These are phyloP conservation scores for Aplodontia rufa DNA, from an alignment of 2,113 vertebrate genomes.

Conservation along the genomic window DNA sequence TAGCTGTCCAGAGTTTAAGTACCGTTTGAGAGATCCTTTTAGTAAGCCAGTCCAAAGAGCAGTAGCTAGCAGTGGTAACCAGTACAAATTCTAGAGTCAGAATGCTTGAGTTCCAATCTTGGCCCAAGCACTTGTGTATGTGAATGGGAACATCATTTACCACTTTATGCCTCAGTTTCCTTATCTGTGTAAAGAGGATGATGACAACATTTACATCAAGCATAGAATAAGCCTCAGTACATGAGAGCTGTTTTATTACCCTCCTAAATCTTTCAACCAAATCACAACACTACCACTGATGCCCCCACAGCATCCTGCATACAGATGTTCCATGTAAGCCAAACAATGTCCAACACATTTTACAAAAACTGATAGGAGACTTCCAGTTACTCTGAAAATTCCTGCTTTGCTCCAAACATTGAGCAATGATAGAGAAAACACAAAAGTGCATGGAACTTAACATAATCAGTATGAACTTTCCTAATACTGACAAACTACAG, in stretches of 20 bases:
- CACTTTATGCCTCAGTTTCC: not conserved
- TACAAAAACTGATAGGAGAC: not conserved
- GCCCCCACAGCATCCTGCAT: not conserved
- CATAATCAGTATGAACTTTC: not conserved
- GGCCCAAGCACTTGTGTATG: not conserved
- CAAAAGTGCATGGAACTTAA: not conserved
- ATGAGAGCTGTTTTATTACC: not conserved
- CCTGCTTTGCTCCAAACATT: not conserved
- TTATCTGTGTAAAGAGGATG: not conserved
- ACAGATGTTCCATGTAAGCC: not conserved
- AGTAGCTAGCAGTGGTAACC: not conserved
- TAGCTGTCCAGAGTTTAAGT: not conserved
- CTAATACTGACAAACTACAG: not conserved
- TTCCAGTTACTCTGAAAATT: not conserved
- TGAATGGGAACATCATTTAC: not conserved
- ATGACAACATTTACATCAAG: not conserved
- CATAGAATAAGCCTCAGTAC: not conserved
- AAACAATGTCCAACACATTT: not conserved
- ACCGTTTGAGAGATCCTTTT: not conserved
- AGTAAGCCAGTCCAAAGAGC: not conserved
- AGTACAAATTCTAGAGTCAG: not conserved
- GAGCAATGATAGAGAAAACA: not conserved
- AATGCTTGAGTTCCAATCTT: not conserved
- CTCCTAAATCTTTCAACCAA: not conserved
- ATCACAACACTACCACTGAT: not conserved